phyloP scores from a whole-genome alignment of 2,888 invertebrate genomes.

The Himalopsyche japonica region DNA sequence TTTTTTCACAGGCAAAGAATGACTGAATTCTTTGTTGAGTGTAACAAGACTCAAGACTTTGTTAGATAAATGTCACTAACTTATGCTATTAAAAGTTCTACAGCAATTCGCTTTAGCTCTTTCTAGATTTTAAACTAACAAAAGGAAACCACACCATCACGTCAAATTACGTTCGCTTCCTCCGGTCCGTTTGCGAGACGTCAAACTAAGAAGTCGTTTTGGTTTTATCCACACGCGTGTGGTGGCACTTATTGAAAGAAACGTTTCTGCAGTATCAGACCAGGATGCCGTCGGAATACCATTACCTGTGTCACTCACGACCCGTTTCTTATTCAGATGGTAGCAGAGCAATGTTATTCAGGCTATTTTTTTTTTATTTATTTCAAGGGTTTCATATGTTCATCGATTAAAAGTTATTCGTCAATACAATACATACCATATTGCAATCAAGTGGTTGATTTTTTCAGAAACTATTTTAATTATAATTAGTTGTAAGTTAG shows the following conservation, averaged over 20 bases:
- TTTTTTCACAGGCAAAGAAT: no score
- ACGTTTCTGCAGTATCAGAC: conserved; percentile 9
- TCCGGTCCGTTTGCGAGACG: background rate
- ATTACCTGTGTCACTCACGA: conserved; percentile 10
- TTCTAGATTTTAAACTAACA: background rate
- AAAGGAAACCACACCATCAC: background rate
- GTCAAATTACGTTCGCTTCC: background rate
- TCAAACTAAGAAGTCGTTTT: background rate
- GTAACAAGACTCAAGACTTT: background rate
- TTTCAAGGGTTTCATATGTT: background rate
- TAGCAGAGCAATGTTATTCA: background rate
- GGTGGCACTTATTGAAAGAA: conserved; percentile 8
- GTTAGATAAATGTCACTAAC: background rate
- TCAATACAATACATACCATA: no score
- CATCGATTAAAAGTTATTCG: no score
- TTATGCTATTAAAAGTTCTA: background rate
- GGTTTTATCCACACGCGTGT: background rate
- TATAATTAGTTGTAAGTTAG: no score
- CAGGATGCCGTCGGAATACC: conserved; percentile 16
- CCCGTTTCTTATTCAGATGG: background rate
- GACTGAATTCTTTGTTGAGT: background rate
- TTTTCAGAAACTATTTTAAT: no score
- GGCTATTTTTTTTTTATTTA: background rate
- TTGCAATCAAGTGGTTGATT: no score
- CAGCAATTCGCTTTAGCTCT: background rate